Evolutionary conservation across 1,140 invertebrate species (phyloP).

Genomic region (Drosophila ironensis): DNA sequence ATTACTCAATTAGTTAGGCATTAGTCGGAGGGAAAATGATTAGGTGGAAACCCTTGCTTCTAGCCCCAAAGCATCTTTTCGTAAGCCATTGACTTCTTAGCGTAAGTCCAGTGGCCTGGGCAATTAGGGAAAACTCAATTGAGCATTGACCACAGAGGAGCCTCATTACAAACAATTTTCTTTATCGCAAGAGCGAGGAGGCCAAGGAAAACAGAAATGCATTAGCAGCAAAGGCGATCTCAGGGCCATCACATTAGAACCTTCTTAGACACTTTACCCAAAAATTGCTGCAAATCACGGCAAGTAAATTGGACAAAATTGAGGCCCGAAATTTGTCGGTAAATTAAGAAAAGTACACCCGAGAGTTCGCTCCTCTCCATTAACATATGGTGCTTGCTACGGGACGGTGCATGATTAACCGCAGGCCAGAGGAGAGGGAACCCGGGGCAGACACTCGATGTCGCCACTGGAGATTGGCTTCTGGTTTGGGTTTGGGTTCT

Average conservation of each 20-base stretch:
- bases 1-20: constrained; percentile 78
- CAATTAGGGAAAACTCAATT: constrained; percentile 70
- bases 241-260: constrained; percentile 76
- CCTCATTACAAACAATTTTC: constrained; percentile 79
- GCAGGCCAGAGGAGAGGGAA: constrained; percentile 20
- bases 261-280: constrained; percentile 75
- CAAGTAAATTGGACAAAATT: constrained; percentile 71
- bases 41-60: constrained; percentile 36
- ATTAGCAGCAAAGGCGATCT: constrained; percentile 53
- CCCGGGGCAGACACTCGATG: constrained; percentile 39
- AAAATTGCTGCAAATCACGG: constrained; percentile 77
- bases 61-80: constrained; percentile 11
- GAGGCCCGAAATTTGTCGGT: constrained; percentile 52
- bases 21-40: constrained; percentile 58
- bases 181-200: constrained; percentile 52
- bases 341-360: constrained; percentile 62
- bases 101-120: constrained; percentile 55
- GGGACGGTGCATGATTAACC: constrained; percentile 44
- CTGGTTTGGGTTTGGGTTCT: constrained; percentile 7
- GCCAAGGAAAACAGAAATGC: constrained; percentile 40
- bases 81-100: constrained; percentile 13
- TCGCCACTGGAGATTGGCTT: constrained; percentile 50
- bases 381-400: constrained; percentile 47
- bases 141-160: constrained; percentile 67
- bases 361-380: constrained; percentile 29